Conservation (phyloP, 2,888 invertebrate genomes). For the Napeogenes sylphis region DNA sequence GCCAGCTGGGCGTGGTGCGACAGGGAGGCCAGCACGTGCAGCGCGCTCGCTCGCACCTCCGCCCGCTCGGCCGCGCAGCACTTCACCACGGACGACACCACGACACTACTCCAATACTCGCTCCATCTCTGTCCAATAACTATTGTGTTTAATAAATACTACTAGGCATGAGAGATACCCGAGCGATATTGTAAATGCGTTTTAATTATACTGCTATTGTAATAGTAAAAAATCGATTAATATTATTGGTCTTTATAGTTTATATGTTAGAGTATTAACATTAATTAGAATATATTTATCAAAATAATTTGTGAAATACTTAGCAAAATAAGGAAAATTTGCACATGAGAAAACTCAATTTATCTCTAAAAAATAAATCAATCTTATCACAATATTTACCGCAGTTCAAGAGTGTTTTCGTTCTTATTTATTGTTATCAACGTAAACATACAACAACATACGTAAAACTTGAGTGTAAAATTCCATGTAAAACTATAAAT, state of each 20-base stretch:
- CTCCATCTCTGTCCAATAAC: conserved; percentile 54
- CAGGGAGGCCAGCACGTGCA: conserved; percentile 52
- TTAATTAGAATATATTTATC: no score
- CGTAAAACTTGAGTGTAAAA: background rate
- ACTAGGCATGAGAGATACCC: no score
- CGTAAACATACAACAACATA: background rate
- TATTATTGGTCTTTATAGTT: no score
- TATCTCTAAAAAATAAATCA: background rate
- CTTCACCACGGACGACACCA: conserved; percentile 41
- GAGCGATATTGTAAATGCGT: no score
- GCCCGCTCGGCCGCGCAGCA: conserved; percentile 42
- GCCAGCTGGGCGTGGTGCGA: conserved; percentile 53
- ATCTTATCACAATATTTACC: conserved; percentile 1
- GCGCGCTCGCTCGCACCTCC: conserved; percentile 54
- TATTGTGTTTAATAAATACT: background rate
- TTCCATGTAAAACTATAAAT: background rate
- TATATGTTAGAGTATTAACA: no score
- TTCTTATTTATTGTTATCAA: background rate
- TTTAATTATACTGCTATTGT: no score
- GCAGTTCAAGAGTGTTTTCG: background rate
- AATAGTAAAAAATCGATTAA: no score
- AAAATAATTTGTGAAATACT: no score
- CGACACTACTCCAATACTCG: conserved; percentile 51
- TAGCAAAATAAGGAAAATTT: no score
- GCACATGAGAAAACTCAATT: background rate